These are phyloP conservation scores for Acleris emargana DNA, from an alignment of 2,888 invertebrate genomes.

Conservation along the genomic window DNA sequence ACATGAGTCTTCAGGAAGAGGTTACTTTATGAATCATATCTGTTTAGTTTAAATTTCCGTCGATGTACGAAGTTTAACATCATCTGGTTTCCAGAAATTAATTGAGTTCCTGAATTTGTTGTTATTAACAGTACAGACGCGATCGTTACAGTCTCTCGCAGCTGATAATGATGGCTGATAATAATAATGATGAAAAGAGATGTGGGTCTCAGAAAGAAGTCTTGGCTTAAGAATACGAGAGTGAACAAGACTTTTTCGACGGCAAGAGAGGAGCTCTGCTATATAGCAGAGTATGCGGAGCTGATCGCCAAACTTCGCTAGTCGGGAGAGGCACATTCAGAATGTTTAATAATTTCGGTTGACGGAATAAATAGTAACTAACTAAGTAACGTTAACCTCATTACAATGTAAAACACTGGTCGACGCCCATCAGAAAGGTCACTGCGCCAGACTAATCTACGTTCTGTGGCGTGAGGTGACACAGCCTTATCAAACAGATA, in stretches of 20 bases:
- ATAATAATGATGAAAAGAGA: too few species aligned
- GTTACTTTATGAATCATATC: conserved; percentile 22
- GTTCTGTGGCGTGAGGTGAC: conserved; percentile 18
- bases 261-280: too few species aligned
- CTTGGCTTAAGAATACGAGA: too few species aligned
- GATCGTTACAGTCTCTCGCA: too few species aligned
- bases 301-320: too few species aligned
- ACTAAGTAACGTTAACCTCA: conserved; percentile 11
- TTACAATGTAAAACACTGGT: conserved; percentile 20
- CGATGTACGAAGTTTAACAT: conserved; percentile 5
- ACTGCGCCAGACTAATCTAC: conserved; percentile 35
- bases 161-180: too few species aligned
- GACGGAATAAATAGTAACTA: neutral
- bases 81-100: neutral
- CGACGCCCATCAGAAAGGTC: conserved; percentile 32
- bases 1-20: conserved; percentile 24
- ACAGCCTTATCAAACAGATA: conserved; percentile 24
- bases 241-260: too few species aligned
- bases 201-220: too few species aligned
- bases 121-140: neutral
- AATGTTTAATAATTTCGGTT: too few species aligned
- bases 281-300: too few species aligned
- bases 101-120: neutral
- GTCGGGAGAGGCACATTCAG: too few species aligned
- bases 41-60: conserved; percentile 28